phyloP scores from a whole-genome alignment of 1,140 invertebrate genomes.

The Homarus americanus region DNA sequence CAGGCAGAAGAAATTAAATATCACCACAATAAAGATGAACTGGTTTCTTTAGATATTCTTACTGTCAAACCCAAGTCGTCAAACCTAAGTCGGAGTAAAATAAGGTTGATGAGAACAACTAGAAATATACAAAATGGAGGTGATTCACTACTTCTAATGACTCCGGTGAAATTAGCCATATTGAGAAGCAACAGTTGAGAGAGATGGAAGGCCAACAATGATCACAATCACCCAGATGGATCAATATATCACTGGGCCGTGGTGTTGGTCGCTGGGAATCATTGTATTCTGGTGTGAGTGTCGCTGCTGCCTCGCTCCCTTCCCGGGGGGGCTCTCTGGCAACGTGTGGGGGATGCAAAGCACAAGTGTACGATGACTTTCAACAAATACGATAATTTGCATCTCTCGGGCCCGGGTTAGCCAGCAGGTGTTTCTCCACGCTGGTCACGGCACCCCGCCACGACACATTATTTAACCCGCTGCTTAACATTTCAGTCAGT shows the following conservation, averaged over 20 bases:
- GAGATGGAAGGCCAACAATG: background rate
- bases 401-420: background rate
- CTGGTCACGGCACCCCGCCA: conserved; percentile 13
- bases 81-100: no score
- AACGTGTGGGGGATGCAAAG: conserved; percentile 35
- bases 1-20: no score
- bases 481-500: conserved; percentile 24
- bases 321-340: background rate
- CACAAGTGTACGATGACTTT: conserved; percentile 30
- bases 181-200: no score
- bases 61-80: no score
- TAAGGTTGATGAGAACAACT: no score
- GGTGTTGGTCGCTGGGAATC: conserved; percentile 14
- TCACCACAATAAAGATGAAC: no score
- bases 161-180: no score
- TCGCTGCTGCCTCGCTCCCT: background rate
- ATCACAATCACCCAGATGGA: conserved; percentile 10
- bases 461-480: background rate
- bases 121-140: no score
- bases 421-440: background rate
- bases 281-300: conserved; percentile 22
- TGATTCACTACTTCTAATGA: no score
- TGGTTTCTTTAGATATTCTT: no score
- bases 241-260: background rate
- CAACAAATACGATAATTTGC: conserved; percentile 20